These are phyloP conservation scores for Hanleya hanleyi DNA, from an alignment of 2,888 invertebrate species.

Conservation along the genomic window DNA sequence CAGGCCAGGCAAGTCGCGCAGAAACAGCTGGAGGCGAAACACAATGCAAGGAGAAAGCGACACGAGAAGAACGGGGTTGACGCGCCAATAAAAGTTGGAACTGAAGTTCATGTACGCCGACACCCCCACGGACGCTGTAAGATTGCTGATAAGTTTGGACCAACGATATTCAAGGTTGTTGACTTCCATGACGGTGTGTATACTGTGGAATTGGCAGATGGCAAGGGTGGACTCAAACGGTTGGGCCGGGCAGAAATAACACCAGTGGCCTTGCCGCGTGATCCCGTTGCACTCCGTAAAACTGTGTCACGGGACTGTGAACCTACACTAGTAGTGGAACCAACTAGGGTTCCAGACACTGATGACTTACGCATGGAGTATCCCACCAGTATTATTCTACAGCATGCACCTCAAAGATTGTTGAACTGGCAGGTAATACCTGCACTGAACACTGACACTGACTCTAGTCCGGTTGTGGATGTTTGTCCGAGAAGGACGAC, in stretches of 20 bases:
- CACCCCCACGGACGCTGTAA: background rate
- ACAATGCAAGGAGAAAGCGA: background rate
- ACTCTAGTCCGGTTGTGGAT: too few species aligned
- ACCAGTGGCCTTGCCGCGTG: background rate
- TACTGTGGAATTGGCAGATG: background rate
- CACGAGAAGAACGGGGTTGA: background rate
- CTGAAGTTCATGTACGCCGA: background rate
- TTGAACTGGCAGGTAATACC: too few species aligned
- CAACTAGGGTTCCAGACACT: too few species aligned
- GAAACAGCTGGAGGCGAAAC: background rate
- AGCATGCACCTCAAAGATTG: too few species aligned
- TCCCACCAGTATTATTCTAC: too few species aligned
- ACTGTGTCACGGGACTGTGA: too few species aligned
- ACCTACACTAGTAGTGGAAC: too few species aligned
- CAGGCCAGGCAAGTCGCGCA: background rate
- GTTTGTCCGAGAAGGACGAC: too few species aligned
- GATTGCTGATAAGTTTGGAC: background rate
- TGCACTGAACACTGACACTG: too few species aligned
- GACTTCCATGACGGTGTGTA: background rate
- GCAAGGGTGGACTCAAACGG: background rate
- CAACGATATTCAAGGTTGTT: background rate
- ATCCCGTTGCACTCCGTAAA: too few species aligned
- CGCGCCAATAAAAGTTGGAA: background rate
- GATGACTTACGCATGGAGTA: too few species aligned
- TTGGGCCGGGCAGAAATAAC: background rate